These are phyloP conservation scores for Limnodromus scolopaceus DNA, from an alignment of 2,797 vertebrate genomes.

Conservation along the genomic window DNA sequence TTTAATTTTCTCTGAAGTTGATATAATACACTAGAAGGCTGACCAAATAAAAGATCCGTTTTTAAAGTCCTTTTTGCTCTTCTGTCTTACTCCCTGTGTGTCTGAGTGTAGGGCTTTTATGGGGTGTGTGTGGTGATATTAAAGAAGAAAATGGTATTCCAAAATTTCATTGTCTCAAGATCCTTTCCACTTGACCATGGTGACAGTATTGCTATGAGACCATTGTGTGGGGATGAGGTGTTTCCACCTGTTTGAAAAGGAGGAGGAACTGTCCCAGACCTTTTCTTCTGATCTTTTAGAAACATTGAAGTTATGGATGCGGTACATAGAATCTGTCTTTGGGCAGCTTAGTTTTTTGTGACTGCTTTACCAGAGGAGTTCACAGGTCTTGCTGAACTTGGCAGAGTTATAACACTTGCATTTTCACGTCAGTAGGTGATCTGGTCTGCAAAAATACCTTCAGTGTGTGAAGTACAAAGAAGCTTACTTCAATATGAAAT, in stretches of 20 bases:
- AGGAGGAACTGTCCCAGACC: neutral
- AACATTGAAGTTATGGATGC: neutral
- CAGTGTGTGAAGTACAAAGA: neutral
- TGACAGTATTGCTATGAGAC: neutral
- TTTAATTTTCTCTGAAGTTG: slow-evolving; percentile 73
- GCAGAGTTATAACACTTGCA: neutral
- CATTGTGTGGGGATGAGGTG: neutral
- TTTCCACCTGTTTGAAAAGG: neutral
- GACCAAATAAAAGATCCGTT: neutral
- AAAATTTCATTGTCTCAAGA: neutral
- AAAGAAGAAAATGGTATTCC: neutral
- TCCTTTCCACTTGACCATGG: neutral
- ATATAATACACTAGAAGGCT: neutral
- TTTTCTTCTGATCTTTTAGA: neutral
- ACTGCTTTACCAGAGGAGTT: neutral
- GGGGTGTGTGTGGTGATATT: neutral
- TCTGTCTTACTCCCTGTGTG: neutral
- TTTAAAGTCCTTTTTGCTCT: neutral
- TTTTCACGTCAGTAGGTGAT: neutral
- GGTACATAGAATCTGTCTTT: neutral
- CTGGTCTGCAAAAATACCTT: neutral
- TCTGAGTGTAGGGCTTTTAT: neutral
- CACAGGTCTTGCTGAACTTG: neutral
- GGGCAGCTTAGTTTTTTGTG: neutral
- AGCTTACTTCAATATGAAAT: neutral